phyloP scores from a whole-genome alignment of 2,113 vertebrate species.

The Lutjanus erythropterus region DNA sequence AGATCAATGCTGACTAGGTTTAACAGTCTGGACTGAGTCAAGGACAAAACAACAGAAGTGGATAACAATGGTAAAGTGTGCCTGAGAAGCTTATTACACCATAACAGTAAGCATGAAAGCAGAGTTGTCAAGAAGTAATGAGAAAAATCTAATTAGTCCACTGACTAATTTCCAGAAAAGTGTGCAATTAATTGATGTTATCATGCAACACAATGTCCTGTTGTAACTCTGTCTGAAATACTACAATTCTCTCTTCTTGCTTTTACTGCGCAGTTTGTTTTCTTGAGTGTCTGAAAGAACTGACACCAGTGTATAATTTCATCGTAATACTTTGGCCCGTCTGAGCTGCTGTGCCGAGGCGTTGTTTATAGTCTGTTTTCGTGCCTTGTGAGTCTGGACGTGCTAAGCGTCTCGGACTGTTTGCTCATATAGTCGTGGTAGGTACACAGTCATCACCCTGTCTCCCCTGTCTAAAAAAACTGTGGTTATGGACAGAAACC shows the following conservation, averaged over 20 bases:
- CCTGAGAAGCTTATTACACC: background rate
- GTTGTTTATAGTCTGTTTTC: slow-evolving; percentile 58
- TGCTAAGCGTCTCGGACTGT: slow-evolving; percentile 46
- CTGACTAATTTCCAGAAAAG: background rate
- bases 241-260: background rate
- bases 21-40: background rate
- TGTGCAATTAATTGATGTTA: background rate
- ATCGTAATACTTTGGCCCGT: slow-evolving; percentile 19
- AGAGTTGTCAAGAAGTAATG: background rate
- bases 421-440: slow-evolving; percentile 65
- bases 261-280: slow-evolving; percentile 31
- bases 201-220: background rate
- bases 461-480: slow-evolving; percentile 78
- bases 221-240: background rate
- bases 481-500: slow-evolving; percentile 72
- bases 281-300: slow-evolving; percentile 13
- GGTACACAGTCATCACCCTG: slow-evolving; percentile 75
- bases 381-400: slow-evolving; percentile 34
- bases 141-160: background rate
- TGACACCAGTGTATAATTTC: slow-evolving; percentile 41
- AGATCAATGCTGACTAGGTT: slow-evolving; percentile 4
- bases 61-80: slow-evolving; percentile 9
- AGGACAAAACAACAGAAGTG: slow-evolving; percentile 28
- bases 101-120: background rate
- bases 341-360: slow-evolving; percentile 3